A percentile compares a stretch with the other conserved stretches of the same genome.
Conservation (phyloP, 2,888 invertebrate species). For the Drosophila leonis region DNA sequence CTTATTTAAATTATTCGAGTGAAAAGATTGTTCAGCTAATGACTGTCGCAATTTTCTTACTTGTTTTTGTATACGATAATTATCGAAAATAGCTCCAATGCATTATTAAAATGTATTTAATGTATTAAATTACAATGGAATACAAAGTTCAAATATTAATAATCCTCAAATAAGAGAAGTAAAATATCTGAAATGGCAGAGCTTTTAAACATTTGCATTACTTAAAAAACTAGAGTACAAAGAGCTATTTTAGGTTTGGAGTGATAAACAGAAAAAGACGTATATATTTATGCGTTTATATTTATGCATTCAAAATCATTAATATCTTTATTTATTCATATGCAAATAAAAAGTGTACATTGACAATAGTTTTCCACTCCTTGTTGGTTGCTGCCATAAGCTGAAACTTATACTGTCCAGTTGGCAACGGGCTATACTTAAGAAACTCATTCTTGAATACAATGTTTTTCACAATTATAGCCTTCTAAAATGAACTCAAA, state of each 20-base stretch:
- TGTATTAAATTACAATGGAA: no score
- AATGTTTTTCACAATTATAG: not conserved
- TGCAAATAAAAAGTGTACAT: not conserved
- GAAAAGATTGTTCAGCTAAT: not conserved
- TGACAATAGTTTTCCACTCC: conserved; percentile 1
- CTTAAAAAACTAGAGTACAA: no score
- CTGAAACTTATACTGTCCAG: not conserved
- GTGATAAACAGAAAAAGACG: no score
- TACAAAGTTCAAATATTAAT: no score
- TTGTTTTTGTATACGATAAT: not conserved
- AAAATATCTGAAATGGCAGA: no score
- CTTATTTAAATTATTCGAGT: no score
- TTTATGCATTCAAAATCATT: not conserved
- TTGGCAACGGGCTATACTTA: not conserved
- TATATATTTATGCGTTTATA: no score
- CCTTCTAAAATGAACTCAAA: not conserved
- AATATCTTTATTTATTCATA: not conserved
- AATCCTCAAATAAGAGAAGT: no score
- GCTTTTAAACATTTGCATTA: no score
- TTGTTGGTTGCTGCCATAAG: not conserved
- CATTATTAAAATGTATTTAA: not conserved
- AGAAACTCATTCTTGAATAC: not conserved
- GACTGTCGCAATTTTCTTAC: not conserved
- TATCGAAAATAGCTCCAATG: not conserved
- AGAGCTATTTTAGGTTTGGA: not conserved